Base-by-base conservation (phyloP, 2,797 vertebrate genomes). In the Aselliscus stoliczkanus region DNA sequence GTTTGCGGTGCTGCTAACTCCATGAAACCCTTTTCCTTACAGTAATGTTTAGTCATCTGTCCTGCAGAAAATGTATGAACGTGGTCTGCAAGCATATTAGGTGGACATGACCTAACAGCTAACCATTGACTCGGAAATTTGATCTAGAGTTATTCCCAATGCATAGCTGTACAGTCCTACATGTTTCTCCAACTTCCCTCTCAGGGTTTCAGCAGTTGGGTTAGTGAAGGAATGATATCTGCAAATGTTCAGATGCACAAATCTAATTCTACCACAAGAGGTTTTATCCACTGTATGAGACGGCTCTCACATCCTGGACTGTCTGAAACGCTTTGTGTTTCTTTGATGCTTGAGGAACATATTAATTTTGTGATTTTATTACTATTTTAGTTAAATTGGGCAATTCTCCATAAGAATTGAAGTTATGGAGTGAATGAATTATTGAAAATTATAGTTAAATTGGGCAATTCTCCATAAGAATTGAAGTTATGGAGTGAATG, bases 391-490 rank as follows among this genome's bases (percentile, higher is more conserved):
- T 80, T 47, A 79, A 37, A 54, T 42, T 34, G 34, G 27, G 75
- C 0, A 39, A 14, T 73, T 64, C 31, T 89, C 8, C 29, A 4
- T 79, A 56, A 60, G 4, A 77, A 31, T 37, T 42, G 14, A 90
- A 79, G 34, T 88, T 62, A 67, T 4, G 2, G 17, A 50, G 18
- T 82, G 23, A 60, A 42, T 47, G n/a, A 44, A 62, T 90, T 44
- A 39, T 52, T 77, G 20, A 75, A 95, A 96, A 83, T 81, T 54
- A 88, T n/a, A n/a, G n/a, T n/a, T n/a, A n/a, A n/a, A n/a, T n/a
- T n/a, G 34, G 27, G 75, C 0, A 39, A 14, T 73, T 64, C 31
- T 89, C 8, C 29, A 4, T 79, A 56, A 60, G 4, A 77, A 31
- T 37, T 42, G 14, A 90, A 79, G 34, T 88, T 62, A 67, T 4